Evolutionary conservation across 2,888 invertebrate species (phyloP).

Genomic region (Caenorhabditis doughertyi): DNA sequence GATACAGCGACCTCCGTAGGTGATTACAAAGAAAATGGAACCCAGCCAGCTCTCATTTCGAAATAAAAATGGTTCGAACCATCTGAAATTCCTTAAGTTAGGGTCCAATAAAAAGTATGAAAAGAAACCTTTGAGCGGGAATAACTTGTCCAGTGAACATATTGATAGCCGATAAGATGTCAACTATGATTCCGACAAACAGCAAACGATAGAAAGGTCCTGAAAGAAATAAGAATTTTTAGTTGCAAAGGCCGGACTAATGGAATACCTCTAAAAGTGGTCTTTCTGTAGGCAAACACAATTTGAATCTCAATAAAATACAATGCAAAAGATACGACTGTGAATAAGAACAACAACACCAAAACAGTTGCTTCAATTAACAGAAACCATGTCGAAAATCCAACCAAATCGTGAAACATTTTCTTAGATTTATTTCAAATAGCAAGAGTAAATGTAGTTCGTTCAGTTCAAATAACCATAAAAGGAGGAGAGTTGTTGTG

Average conservation of each 20-base stretch:
- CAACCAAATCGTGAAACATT: slow-evolving; percentile 30
- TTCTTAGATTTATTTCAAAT: background rate
- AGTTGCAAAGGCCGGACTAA: too few relatives aligned
- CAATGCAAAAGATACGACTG: slow-evolving; percentile 19
- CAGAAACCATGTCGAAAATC: slow-evolving; percentile 14
- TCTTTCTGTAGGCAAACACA: slow-evolving; percentile 30
- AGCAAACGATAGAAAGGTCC: slow-evolving; percentile 59
- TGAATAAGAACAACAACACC: slow-evolving; percentile 1
- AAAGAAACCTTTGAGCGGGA: slow-evolving; percentile 38
- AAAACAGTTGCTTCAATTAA: slow-evolving; percentile 5
- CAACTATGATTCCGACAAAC: slow-evolving; percentile 61
- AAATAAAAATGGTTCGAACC: slow-evolving; percentile 28
- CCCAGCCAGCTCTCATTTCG: slow-evolving; percentile 36
- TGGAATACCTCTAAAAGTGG: slow-evolving; percentile 55
- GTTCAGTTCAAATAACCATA: background rate
- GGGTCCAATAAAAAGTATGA: background rate
- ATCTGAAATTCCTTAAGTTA: background rate
- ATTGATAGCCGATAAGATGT: slow-evolving; percentile 50
- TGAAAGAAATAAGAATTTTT: background rate
- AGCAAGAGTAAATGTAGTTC: background rate
- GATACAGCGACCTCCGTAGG: slow-evolving; percentile 40
- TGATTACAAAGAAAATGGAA: slow-evolving; percentile 28
- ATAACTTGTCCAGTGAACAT: slow-evolving; percentile 58
- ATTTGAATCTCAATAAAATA: slow-evolving; percentile 48
- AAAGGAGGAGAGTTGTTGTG: background rate